Base-by-base conservation (phyloP, 1,140 invertebrate genomes). In the Sycobia sp. region DNA sequence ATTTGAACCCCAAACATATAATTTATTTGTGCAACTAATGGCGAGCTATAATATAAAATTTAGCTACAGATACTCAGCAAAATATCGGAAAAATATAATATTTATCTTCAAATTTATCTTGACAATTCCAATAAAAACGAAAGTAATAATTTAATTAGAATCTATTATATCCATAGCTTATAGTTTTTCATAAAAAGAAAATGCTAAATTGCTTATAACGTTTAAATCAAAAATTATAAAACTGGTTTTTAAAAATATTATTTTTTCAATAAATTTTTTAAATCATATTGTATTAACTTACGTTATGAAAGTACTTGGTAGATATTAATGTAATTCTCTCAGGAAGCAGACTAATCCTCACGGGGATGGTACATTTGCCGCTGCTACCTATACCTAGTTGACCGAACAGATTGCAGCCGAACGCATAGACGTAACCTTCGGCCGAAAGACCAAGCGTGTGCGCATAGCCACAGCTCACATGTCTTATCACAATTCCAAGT, bases 271-370 rank as follows among this genome's bases (percentile, higher is more conserved):
- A 13, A 47, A 44, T 44, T 22, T 18, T 20, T 14, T 23, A 22
- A 5, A 44, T 44, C 18, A 18, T 23, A 32, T 32, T 4, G 11
- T 11, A 7, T 32, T 32, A 32, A 84, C 88, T 86, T 83, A 92
- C 91, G 83, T 88, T 91, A 69, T 92, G 90, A 81, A 94, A 94
- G 78, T 91, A 93, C 72, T 87, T 89, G 29, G 90, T 89, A 57
- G 89, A 83, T 71, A 94, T 87, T 62, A 86, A 79, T 56, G 82
- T 84, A 67, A 92, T 87, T 54, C 81, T 79, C 18, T 84, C 82
- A 3, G 86, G 78, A 44, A 88, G 73, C 16, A 85, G 70, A 27
- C 87, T 81, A 53, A 88, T 75, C 73, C 84, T 84, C 10, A 83
- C 69, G 10, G 90, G 90, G 18, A 78, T 67, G 10, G 85, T 84